A percentile compares a stretch with the other conserved stretches of the same genome.
These are phyloP conservation scores for Horisme vitalbata DNA, from an alignment of 2,888 invertebrate genomes.

Conservation along the genomic window DNA sequence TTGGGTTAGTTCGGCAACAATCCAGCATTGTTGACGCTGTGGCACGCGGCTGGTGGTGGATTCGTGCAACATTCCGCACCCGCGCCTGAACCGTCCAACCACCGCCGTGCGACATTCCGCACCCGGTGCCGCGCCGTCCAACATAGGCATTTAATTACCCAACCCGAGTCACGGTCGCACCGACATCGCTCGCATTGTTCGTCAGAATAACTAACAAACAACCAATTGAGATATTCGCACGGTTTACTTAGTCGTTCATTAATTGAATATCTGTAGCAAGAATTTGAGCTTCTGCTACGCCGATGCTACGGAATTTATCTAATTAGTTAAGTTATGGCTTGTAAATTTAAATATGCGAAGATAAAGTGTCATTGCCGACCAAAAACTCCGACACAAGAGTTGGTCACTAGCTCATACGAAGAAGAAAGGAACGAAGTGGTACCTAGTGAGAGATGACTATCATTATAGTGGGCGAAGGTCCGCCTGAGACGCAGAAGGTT, in stretches of 20 bases:
- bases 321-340: too few relatives aligned
- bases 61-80: conserved; percentile 35
- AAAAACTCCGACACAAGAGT: too few relatives aligned
- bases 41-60: conserved; percentile 58
- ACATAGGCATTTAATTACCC: conserved; percentile 80
- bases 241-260: conserved; percentile 22
- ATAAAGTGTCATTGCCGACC: too few relatives aligned
- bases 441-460: too few relatives aligned
- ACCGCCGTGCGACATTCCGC: conserved; percentile 43
- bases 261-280: conserved; percentile 28
- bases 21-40: conserved; percentile 58
- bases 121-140: conserved; percentile 50
- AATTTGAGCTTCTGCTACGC: conserved; percentile 16
- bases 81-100: conserved; percentile 37
- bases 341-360: too few relatives aligned
- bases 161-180: conserved; percentile 48
- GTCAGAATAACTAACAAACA: conserved; percentile 62
- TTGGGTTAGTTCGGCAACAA: conserved; percentile 59
- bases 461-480: too few relatives aligned
- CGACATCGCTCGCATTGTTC: conserved; percentile 69
- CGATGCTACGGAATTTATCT: neutral
- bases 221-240: conserved; percentile 39
- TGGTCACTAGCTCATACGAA: too few relatives aligned
- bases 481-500: too few relatives aligned
- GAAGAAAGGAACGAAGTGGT: too few relatives aligned